A percentile compares a stretch with the other conserved stretches of the same genome.
These are phyloP conservation scores for Melanotaenia nigrans DNA, from an alignment of 2,797 vertebrate genomes.

Conservation along the genomic window DNA sequence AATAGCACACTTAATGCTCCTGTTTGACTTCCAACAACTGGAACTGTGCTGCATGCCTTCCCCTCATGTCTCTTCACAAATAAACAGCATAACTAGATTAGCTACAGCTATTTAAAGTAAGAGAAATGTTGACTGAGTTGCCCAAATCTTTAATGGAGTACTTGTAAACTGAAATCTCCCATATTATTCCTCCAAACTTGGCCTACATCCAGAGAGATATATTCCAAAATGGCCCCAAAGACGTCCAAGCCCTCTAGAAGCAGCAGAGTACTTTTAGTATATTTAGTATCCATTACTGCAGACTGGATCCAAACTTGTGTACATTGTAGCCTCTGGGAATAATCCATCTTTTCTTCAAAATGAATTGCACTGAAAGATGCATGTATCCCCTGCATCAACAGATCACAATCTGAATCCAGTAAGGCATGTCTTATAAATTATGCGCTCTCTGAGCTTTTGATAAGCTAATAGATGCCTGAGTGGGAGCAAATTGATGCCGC, in stretches of 20 bases:
- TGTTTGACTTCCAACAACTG: too few relatives aligned
- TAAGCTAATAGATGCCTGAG: constrained; percentile 65
- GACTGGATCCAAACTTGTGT: constrained; percentile 27
- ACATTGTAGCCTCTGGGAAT: constrained; percentile 22
- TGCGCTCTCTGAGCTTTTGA: constrained; percentile 57
- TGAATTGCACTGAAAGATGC: constrained; percentile 36
- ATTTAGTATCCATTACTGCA: background rate
- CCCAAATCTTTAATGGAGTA: too few relatives aligned
- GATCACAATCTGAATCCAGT: constrained; percentile 54
- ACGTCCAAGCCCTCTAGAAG: background rate
- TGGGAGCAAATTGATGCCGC: constrained; percentile 61
- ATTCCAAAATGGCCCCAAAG: background rate
- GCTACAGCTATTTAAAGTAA: too few relatives aligned
- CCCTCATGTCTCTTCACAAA: too few relatives aligned
- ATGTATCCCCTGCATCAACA: constrained; percentile 43
- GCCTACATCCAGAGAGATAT: too few relatives aligned
- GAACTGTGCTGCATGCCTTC: too few relatives aligned
- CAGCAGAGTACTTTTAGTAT: background rate
- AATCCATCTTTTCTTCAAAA: constrained; percentile 41
- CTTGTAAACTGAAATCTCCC: background rate
- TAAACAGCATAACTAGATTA: too few relatives aligned
- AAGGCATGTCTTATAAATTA: constrained; percentile 60
- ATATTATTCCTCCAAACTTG: too few relatives aligned
- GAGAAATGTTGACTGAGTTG: too few relatives aligned
- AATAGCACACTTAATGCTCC: too few relatives aligned